Evolutionary conservation across 2,888 invertebrate species (phyloP).

Genomic region (Congeria kusceri): DNA sequence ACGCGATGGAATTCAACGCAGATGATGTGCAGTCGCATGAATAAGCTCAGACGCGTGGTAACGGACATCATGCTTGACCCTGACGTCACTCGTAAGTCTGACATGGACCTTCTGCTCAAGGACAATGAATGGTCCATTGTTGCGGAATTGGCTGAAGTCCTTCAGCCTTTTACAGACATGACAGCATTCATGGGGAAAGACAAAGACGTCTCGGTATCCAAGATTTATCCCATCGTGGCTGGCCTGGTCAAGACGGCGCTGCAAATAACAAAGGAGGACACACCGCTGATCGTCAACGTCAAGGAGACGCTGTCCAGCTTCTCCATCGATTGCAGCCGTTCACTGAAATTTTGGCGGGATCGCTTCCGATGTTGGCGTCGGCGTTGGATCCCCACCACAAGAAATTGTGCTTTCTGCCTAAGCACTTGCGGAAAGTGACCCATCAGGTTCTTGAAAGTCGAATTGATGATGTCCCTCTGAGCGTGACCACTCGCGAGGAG

Average conservation of each 20-base stretch:
- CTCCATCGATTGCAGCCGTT: neutral
- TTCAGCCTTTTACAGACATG: neutral
- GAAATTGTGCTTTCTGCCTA: neutral
- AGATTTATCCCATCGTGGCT: constrained; percentile 10
- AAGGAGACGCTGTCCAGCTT: neutral
- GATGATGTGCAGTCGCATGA: constrained; percentile 15
- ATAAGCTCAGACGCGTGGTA: constrained; percentile 3
- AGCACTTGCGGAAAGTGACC: neutral
- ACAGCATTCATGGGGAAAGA: constrained; percentile 27
- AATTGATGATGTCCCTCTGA: neutral
- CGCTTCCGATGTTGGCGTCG: constrained; percentile 5
- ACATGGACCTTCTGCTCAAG: constrained; percentile 11
- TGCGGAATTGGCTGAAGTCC: neutral
- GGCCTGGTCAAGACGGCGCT: constrained; percentile 1
- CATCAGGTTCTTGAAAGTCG: neutral
- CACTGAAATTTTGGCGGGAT: neutral
- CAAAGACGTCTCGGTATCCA: constrained; percentile 8
- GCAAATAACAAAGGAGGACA: neutral
- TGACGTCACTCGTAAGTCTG: constrained; percentile 18
- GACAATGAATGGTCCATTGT: constrained; percentile 19
- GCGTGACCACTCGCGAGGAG: neutral
- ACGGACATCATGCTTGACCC: constrained; percentile 27
- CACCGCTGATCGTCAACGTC: neutral
- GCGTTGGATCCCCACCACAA: neutral
- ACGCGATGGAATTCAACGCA: constrained; percentile 39